phyloP scores from a whole-genome alignment of 1,140 invertebrate species.

The Macrobrachium nipponense region DNA sequence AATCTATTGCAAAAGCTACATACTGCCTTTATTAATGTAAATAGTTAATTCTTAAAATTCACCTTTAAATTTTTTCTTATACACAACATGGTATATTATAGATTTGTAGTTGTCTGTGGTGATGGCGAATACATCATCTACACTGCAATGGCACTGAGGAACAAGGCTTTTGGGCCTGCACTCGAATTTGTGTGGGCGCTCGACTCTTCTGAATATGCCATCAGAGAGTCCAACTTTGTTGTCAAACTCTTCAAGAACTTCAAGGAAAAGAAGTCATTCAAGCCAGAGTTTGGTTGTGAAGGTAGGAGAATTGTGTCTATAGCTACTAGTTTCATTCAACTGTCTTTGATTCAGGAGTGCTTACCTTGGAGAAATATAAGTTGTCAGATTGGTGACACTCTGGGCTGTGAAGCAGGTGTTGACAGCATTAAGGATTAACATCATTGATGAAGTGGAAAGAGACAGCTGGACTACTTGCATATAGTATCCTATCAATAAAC shows the following conservation, averaged over 20 bases:
- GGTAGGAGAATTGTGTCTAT: conserved; percentile 70
- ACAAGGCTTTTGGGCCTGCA: conserved; percentile 98
- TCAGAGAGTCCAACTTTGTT: conserved; percentile 89
- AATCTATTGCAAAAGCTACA: too few relatives aligned
- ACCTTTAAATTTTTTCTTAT: too few relatives aligned
- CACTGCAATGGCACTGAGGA: conserved; percentile 97
- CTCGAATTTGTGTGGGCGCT: conserved; percentile 99
- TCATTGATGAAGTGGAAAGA: too few relatives aligned
- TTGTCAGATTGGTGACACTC: too few relatives aligned
- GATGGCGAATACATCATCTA: conserved; percentile 99
- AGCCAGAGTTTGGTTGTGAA: conserved; percentile 95
- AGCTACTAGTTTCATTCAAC: neutral
- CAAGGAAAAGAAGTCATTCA: conserved; percentile 95
- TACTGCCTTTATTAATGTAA: too few relatives aligned
- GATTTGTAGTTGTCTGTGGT: conserved; percentile 98
- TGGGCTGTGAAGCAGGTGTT: too few relatives aligned
- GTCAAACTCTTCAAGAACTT: conserved; percentile 99
- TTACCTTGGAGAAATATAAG: too few relatives aligned
- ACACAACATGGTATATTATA: conserved; percentile 62
- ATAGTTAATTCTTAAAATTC: too few relatives aligned
- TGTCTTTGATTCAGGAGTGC: too few relatives aligned
- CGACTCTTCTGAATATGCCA: conserved; percentile 94
- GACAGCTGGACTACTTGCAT: too few relatives aligned
- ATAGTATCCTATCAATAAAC: too few relatives aligned
- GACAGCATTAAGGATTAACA: too few relatives aligned